These are phyloP conservation scores for Omphaloscelis lunosa DNA, from an alignment of 2,888 invertebrate genomes.

Conservation along the genomic window DNA sequence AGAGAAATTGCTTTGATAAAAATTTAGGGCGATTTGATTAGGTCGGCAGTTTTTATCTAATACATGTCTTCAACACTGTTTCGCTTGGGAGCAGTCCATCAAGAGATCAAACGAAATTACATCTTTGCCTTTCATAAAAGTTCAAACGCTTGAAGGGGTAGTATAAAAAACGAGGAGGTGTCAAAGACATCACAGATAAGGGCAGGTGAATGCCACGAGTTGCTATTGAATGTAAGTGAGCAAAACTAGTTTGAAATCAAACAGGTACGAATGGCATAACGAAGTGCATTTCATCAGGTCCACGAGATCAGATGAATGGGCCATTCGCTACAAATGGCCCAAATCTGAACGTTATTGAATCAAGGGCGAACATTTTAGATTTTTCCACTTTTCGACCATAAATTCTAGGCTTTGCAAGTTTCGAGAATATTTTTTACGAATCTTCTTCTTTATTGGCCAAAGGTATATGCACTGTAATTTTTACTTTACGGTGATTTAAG, in stretches of 20 bases:
- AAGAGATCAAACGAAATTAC: neutral
- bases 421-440: slow-evolving; percentile 37
- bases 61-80: slow-evolving; percentile 7
- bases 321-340: neutral
- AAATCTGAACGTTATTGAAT: slow-evolving; percentile 32
- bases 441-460: slow-evolving; percentile 39
- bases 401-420: slow-evolving; percentile 32
- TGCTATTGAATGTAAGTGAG: neutral
- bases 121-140: neutral
- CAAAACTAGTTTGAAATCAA: neutral
- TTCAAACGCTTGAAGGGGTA: neutral
- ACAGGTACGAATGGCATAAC: neutral
- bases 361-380: slow-evolving; percentile 4
- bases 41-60: slow-evolving; percentile 34
- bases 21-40: slow-evolving; percentile 50
- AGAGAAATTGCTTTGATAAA: slow-evolving; percentile 51
- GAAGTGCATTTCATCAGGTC: neutral
- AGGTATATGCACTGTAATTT: slow-evolving; percentile 43
- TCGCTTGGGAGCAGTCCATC: neutral
- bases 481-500: slow-evolving; percentile 44
- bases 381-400: slow-evolving; percentile 19
- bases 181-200: neutral
- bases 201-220: neutral
- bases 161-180: neutral
- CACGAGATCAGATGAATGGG: neutral